These are phyloP conservation scores for Cerastoderma edule DNA, from an alignment of 2,888 invertebrate genomes.

Conservation along the genomic window DNA sequence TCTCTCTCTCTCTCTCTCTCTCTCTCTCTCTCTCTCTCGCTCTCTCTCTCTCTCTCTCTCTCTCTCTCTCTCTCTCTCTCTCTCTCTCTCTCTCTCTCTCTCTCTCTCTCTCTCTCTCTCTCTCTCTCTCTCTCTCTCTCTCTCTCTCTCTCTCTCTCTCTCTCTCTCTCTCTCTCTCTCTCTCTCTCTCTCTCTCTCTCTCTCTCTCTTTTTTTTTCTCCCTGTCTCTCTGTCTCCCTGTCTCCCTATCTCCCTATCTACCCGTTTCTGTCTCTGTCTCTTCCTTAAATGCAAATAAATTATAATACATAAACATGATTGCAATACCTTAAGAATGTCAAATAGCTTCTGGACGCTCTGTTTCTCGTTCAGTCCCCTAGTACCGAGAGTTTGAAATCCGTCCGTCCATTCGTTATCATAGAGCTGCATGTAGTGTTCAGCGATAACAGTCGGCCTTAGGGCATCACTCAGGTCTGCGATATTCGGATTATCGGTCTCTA, in stretches of 20 bases:
- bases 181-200: neutral
- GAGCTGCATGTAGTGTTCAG: conserved; percentile 4
- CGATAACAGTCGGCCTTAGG: conserved; percentile 4
- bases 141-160: neutral
- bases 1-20: conserved; percentile 1
- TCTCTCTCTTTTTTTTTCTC: neutral
- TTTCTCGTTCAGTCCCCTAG: neutral
- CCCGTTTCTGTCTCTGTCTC: neutral
- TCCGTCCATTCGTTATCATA: conserved; percentile 25
- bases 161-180: neutral
- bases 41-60: neutral
- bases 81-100: neutral
- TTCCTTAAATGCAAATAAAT: neutral
- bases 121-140: neutral
- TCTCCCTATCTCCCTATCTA: neutral
- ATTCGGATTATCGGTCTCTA: conserved; percentile 2
- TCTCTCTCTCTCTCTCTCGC: neutral
- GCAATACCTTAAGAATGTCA: neutral
- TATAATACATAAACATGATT: neutral
- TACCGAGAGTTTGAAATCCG: neutral
- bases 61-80: neutral
- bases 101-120: neutral
- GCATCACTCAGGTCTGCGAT: conserved; percentile 18
- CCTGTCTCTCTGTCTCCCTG: neutral
- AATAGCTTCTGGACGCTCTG: neutral